Conservation (phyloP, 2,113 vertebrate species). For the Sebastes schlegelii region DNA sequence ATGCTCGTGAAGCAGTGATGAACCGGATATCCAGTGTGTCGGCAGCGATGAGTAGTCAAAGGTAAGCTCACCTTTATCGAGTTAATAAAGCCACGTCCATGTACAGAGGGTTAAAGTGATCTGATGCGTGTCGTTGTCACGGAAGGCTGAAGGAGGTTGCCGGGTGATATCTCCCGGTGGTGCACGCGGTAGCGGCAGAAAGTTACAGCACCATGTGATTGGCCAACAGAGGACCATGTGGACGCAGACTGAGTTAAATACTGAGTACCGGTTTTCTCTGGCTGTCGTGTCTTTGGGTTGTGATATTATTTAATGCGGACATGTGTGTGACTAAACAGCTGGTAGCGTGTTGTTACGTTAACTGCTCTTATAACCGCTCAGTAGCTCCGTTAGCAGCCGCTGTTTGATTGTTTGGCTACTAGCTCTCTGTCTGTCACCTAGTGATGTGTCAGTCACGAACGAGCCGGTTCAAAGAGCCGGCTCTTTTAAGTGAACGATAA, state of each 20-base stretch:
- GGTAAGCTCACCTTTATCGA: conserved; percentile 4
- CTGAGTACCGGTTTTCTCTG: too few relatives aligned
- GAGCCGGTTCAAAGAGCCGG: too few relatives aligned
- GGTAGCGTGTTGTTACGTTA: not conserved
- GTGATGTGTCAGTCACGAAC: too few relatives aligned
- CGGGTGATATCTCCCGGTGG: not conserved
- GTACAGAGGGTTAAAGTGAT: accelerated
- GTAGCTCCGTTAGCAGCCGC: not conserved
- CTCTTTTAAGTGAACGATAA: too few relatives aligned
- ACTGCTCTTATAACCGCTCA: not conserved
- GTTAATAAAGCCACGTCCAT: not conserved
- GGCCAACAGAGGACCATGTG: conserved; percentile 19
- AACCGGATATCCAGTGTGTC: accelerated
- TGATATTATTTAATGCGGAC: not conserved
- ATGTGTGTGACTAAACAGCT: too few relatives aligned
- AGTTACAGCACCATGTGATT: conserved; percentile 14
- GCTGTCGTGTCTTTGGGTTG: not conserved
- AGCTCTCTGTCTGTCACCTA: too few relatives aligned
- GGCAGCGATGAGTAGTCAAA: not conserved
- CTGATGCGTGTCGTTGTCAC: too few relatives aligned
- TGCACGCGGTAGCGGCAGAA: conserved; percentile 17
- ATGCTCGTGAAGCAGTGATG: not conserved
- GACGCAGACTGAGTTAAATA: too few relatives aligned
- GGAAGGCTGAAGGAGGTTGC: too few relatives aligned
- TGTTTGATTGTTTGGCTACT: not conserved